Base-by-base conservation (phyloP, 2,888 invertebrate genomes). In the Zelleria hepariella region DNA sequence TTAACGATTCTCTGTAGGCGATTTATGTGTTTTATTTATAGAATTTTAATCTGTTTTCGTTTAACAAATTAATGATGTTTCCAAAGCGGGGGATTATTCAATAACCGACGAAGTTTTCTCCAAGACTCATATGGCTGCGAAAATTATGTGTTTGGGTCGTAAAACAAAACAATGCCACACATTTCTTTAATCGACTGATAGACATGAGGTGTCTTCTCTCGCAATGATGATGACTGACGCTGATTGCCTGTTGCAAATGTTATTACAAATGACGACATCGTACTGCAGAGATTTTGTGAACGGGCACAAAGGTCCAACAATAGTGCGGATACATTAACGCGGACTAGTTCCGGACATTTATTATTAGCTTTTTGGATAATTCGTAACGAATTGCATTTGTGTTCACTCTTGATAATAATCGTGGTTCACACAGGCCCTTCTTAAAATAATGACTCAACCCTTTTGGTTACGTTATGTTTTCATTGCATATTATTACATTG, bases 271-370 rank as follows among this genome's bases (percentile, higher is more conserved):
- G 42, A 24, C 48, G 15, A 57, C 56, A 56, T n/a, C 25, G 26
- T 42, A 5, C 21, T 20, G 23, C 21, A 20, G n/a, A 15, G 8
- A 57, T 47, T 57, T 57, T 72, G 69, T 65, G 71, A 78, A 73
- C 67, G 68, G 64, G 72, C 67, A 74, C 75, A 75, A 78, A 73
- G 73, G 74, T 75, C 60, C 61, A n/a, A 75, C 68, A 72, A 72
- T 73, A 65, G 64, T 62, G 64, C 71, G 69, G 72, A 72, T 75
- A 70, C 57, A 70, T 71, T 65, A 67, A 72, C 70, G 71, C 65
- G 64, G 63, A 71, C 66, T 70, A 75, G 32, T 42, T 42, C 76
- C 74, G 72, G 70, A 64, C 70, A 64, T 58, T 62, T 61, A 64
- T 58, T 58, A 66, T 62, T 61, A 58, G 51, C 32, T 32, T 49